Conservation (phyloP, 92 coral and sea anemone genomes). For the Epizoanthus illoricatus region DNA sequence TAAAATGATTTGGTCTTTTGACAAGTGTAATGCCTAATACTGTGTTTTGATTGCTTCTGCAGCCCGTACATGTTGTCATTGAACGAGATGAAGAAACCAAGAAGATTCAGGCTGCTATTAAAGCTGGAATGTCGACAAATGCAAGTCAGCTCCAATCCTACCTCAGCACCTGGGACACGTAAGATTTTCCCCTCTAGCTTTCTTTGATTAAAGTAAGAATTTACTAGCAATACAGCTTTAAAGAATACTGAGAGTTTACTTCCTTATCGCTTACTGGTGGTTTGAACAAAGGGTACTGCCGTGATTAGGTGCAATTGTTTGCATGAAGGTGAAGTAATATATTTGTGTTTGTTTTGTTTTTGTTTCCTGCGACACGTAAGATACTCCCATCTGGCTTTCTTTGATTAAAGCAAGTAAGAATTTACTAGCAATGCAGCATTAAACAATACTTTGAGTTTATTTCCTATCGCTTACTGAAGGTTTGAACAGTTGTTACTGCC, state of each 20-base stretch:
- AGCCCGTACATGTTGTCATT: constrained; percentile 89
- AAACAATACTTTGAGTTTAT: neutral
- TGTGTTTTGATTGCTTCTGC: constrained; percentile 2
- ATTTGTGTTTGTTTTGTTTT: too few species aligned
- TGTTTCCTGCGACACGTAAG: constrained; percentile 89
- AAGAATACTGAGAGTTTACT: neutral
- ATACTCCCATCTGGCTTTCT: neutral
- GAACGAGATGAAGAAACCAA: constrained; percentile 96
- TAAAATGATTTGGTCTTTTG: too few species aligned
- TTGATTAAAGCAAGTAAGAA: neutral
- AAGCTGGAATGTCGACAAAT: constrained; percentile 95
- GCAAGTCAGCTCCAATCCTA: constrained; percentile 95
- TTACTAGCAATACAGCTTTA: neutral
- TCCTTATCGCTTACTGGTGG: too few species aligned
- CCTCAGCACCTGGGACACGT: constrained; percentile 99
- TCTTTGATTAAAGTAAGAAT: neutral
- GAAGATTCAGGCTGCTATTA: constrained; percentile 90
- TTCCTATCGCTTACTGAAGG: too few species aligned
- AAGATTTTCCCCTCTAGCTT: constrained; percentile 5
- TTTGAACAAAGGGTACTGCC: too few species aligned
- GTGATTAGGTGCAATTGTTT: too few species aligned
- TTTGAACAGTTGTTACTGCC: too few species aligned
- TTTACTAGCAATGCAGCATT: neutral
- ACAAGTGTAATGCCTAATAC: neutral
- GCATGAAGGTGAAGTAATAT: too few species aligned